A percentile compares a stretch with the other conserved stretches of the same genome.
These are phyloP conservation scores for Drosophila lowei DNA, from an alignment of 1,140 invertebrate species.

Conservation along the genomic window DNA sequence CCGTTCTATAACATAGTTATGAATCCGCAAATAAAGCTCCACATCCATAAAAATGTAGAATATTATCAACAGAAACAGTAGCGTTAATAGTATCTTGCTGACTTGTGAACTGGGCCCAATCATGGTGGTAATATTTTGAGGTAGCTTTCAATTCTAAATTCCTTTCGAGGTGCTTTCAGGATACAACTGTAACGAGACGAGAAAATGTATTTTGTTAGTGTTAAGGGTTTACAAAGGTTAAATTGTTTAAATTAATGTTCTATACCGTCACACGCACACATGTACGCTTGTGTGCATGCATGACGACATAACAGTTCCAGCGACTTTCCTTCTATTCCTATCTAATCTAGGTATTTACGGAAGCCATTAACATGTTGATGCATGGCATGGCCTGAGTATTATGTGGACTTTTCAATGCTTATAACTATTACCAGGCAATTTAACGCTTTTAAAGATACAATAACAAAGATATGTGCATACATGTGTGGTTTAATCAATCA, in stretches of 20 bases:
- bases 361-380: constrained; percentile 35
- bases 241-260: neutral
- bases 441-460: neutral
- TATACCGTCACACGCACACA: neutral
- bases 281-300: constrained; percentile 1
- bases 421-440: constrained; percentile 41
- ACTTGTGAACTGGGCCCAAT: constrained; percentile 85
- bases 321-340: neutral
- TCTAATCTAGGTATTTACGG: constrained; percentile 32
- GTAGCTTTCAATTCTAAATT: constrained; percentile 66
- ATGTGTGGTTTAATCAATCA: constrained; percentile 33
- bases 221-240: neutral
- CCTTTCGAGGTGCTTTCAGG: constrained; percentile 27
- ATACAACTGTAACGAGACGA: constrained; percentile 43
- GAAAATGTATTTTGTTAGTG: neutral
- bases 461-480: constrained; percentile 1
- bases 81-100: constrained; percentile 84
- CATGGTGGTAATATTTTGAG: constrained; percentile 83
- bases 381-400: constrained; percentile 19
- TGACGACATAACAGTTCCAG: constrained; percentile 14
- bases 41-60: constrained; percentile 87
- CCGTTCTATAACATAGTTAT: constrained; percentile 85
- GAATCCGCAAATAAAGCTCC: constrained; percentile 85
- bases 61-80: constrained; percentile 84
- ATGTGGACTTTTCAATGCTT: constrained; percentile 26